These are phyloP conservation scores for Phenganax stokvisi DNA, from an alignment of 92 coral and sea anemone genomes.

Conservation along the genomic window DNA sequence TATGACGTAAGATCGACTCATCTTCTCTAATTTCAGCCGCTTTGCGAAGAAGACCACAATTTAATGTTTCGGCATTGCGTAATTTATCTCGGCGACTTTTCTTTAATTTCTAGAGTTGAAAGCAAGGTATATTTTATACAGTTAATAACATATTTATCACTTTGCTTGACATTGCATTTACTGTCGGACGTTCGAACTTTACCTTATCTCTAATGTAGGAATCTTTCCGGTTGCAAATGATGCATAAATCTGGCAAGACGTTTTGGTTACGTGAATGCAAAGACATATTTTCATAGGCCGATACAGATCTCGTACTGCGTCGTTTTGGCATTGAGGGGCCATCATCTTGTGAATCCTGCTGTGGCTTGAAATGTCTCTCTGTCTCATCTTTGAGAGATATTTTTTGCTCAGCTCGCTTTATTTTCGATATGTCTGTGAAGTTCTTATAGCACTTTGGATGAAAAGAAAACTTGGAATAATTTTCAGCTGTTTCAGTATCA, in stretches of 20 bases:
- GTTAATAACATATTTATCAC: background rate
- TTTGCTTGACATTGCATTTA: too few relatives aligned
- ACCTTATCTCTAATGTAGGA: conserved; percentile 10
- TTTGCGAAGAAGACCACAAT: conserved; percentile 19
- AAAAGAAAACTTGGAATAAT: background rate
- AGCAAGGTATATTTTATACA: background rate
- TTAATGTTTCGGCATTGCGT: conserved; percentile 19
- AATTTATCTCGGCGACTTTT: conserved; percentile 17
- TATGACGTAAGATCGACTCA: background rate
- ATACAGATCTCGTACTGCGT: background rate
- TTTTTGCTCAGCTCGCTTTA: background rate
- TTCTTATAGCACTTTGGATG: background rate
- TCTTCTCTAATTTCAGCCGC: conserved; percentile 9
- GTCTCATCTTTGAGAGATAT: background rate
- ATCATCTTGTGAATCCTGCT: background rate
- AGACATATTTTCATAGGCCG: too few relatives aligned
- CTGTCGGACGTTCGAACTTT: background rate
- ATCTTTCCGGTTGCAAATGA: conserved; percentile 16
- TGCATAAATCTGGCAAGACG: conserved; percentile 19
- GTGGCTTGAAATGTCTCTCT: background rate
- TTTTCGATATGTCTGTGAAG: background rate
- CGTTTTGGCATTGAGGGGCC: background rate
- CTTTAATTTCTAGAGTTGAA: background rate
- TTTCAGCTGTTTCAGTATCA: background rate
- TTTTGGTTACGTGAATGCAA: background rate